Base-by-base conservation (phyloP, 2,888 invertebrate species). In the Thera britannica region DNA sequence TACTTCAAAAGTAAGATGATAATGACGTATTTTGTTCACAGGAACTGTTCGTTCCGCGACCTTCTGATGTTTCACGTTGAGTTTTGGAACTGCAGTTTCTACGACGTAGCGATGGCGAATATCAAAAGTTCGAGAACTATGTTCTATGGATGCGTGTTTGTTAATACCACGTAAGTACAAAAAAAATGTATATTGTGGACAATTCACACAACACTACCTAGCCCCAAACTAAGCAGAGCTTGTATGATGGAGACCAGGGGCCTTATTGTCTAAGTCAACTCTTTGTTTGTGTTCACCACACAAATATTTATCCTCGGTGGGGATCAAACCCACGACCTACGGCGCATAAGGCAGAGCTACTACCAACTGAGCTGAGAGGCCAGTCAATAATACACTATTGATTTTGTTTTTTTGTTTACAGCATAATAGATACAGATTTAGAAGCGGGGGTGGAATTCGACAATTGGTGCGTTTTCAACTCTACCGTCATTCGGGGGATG, bases 401-500 rank as follows among this genome's bases (percentile, higher is more conserved):
- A 23, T 23, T 23, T 23, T 23, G 23, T 1, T 23, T 23, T 23
- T 55, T 52, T 52, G n/a, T 65, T 66, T 65, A 0, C 83, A 96
- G 95, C 76, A 96, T 96, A 80, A 94, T 96, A 75, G 96, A 96
- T 87, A 96, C 96, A 12, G 96, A 97, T 84, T 94, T 96, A 80
- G 96, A 96, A 79, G 83, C 93, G 44, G 94, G 95, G 36, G 84
- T 90, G 8, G 93, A 94, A 72, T 76, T 94, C 62, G 89, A 88
- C 76, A 71, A 72, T 35, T 83, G 79, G 74, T 96, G 96, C 79
- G 87, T 84, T 49, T 87, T 96, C 78, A 87, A 78, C 72, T 75
- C 77, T 3, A 89, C 84, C 2, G 65, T 76, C 0, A 76, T 92
- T n/a, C 83, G 92, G 4, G 92, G 93, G 60, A 85, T 91, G 83